A percentile compares a stretch with the other conserved stretches of the same genome.
These are phyloP conservation scores for Parapsyche elsis DNA, from an alignment of 1,140 invertebrate species.

Conservation along the genomic window DNA sequence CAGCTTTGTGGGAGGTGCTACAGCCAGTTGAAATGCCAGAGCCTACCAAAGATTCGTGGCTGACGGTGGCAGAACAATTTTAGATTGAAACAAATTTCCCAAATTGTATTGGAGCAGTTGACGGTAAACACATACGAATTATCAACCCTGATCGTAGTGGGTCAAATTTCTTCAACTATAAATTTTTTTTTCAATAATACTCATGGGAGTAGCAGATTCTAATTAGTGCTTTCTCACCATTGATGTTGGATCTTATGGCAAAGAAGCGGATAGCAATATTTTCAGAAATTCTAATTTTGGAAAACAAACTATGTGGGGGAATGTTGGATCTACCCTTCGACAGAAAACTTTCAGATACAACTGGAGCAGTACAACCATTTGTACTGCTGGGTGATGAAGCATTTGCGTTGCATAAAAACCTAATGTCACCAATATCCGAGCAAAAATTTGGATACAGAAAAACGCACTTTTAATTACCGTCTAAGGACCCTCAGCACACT, in stretches of 20 bases:
- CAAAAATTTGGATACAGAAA: too few species aligned
- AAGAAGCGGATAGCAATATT: background rate
- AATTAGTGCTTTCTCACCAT: background rate
- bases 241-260: slow-evolving; percentile 5
- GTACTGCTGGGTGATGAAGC: too few species aligned
- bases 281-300: slow-evolving; percentile 5
- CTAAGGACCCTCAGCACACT: too few species aligned
- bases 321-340: background rate
- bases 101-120: background rate
- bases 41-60: background rate
- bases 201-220: background rate
- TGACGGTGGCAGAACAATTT: slow-evolving; percentile 5
- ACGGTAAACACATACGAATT: slow-evolving; percentile 11
- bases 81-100: background rate
- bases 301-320: background rate
- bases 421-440: too few species aligned
- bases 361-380: background rate
- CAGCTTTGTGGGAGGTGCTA: background rate
- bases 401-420: too few species aligned
- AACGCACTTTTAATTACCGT: background rate
- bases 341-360: background rate
- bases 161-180: slow-evolving; percentile 6
- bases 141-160: background rate
- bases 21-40: slow-evolving; percentile 1
- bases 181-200: background rate